A percentile compares a stretch with the other conserved stretches of the same genome.
Conservation (phyloP, 2,113 vertebrate species). For the Limnothrissa miodon region DNA sequence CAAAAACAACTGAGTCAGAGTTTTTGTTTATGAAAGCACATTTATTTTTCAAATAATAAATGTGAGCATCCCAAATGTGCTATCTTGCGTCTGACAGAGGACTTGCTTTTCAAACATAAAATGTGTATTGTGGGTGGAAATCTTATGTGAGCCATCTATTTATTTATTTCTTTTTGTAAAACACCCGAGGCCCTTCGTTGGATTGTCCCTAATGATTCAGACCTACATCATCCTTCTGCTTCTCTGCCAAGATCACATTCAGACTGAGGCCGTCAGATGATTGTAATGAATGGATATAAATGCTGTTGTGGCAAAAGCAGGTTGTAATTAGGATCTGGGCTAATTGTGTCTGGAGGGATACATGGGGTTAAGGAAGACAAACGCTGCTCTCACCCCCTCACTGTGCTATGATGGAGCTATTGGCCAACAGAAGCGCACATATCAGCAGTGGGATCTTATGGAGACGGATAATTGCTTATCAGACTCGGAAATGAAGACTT, state of each 20-base stretch:
- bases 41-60: not conserved
- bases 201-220: not conserved
- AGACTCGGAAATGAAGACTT: conserved; percentile 37
- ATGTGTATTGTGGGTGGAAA: not conserved
- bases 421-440: conserved; percentile 34
- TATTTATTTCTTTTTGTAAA: not conserved
- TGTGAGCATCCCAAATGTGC: not conserved
- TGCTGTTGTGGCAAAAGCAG: conserved; percentile 38
- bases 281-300: conserved; percentile 31
- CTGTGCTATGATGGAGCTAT: conserved; percentile 34
- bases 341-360: conserved; percentile 47
- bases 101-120: not conserved
- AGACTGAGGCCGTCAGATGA: conserved; percentile 23
- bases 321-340: conserved; percentile 38
- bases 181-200: not conserved
- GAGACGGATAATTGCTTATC: conserved; percentile 49
- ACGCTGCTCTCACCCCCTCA: not conserved
- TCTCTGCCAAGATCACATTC: not conserved
- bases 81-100: not conserved
- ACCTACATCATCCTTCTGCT: not conserved
- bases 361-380: conserved; percentile 45
- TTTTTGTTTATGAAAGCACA: not conserved
- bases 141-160: no score
- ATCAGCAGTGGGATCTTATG: conserved; percentile 42
- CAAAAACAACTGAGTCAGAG: not conserved